phyloP scores from a whole-genome alignment of 2,888 invertebrate genomes.

The Lycaena phlaeas region DNA sequence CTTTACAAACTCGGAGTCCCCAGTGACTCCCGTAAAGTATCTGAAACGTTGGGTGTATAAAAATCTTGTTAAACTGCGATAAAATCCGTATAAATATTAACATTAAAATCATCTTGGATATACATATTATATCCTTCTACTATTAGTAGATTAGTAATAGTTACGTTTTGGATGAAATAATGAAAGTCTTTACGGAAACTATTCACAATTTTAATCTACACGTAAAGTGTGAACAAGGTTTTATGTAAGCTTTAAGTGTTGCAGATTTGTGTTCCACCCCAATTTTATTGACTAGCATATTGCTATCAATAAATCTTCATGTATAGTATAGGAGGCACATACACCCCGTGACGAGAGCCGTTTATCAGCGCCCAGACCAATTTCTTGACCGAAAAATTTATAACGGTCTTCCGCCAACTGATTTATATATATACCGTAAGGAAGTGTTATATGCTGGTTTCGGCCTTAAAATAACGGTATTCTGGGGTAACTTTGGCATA shows the following conservation, averaged over 20 bases:
- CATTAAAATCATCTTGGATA: too few species aligned
- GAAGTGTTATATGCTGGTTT: slow-evolving; percentile 4
- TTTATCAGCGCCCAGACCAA: slow-evolving; percentile 54
- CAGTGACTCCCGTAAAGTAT: too few species aligned
- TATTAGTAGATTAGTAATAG: too few species aligned
- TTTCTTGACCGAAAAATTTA: slow-evolving; percentile 71
- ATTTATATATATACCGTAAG: slow-evolving; percentile 31
- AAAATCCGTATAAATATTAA: too few species aligned
- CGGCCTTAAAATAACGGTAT: too few species aligned
- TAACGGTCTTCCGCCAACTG: slow-evolving; percentile 42
- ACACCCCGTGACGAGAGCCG: slow-evolving; percentile 26
- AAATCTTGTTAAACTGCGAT: too few species aligned
- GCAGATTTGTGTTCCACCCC: slow-evolving; percentile 8
- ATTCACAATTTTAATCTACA: not conserved
- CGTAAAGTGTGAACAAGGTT: not conserved
- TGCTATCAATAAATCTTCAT: slow-evolving; percentile 49
- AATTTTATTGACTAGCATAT: slow-evolving; percentile 55
- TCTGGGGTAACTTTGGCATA: too few species aligned
- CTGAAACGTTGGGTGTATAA: too few species aligned
- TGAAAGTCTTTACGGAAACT: too few species aligned
- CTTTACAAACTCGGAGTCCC: too few species aligned
- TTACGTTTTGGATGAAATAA: too few species aligned
- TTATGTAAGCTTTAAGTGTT: not conserved
- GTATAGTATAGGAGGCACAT: slow-evolving; percentile 19
- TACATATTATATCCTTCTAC: too few species aligned